Evolutionary conservation across 2,113 vertebrate species (phyloP), one percentile per base, ranked within the genome.

Genomic region (Lutjanus erythropterus): DNA sequence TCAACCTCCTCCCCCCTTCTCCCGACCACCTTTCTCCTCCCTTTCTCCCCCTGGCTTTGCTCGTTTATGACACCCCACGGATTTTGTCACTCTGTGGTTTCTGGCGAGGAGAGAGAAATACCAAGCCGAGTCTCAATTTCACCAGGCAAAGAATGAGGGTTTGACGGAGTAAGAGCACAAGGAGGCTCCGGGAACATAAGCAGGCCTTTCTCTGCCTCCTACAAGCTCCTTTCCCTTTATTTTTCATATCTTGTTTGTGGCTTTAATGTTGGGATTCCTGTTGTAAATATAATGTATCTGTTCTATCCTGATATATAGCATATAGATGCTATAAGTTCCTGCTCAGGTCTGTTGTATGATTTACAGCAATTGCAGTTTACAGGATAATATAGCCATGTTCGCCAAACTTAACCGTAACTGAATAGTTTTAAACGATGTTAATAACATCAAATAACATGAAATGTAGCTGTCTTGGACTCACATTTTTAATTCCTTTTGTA

Each of bases 31-130:
- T 81, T 80, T 78, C 64, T 78, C 82, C 84, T 78, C 82, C 82
- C 86, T 72, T 75, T 72, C 75, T 86, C 81, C 85, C 87, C 58
- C 78, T 80, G 86, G 90, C 84, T 88, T 91, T 59, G 49, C 84
- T 92, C 88, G 70, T 96, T 95, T 94, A 97, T 95, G 95, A 96
- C 95, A 96, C 95, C 95, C 93, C 95, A 94, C 92, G 91, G 96
- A 97, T 96, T 97, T 95, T 97, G 97, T 97, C 97, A 97, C 95
- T 95, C 94, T 96, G 97, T 85, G 97, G 97, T 96, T 96, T 93
- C 91, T 97, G 96, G 96, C 96, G 94, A 88, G 78, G 92, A 91
- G 89, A 93, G 90, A 95, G 92, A 93, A 95, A 96, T 93, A 93
- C 94, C 95, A 90, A 95, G 96, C 91, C 91, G 91, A 95, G 96